These are phyloP conservation scores for Scomberomorus guttatus DNA, from an alignment of 2,797 vertebrate genomes.

Conservation along the genomic window DNA sequence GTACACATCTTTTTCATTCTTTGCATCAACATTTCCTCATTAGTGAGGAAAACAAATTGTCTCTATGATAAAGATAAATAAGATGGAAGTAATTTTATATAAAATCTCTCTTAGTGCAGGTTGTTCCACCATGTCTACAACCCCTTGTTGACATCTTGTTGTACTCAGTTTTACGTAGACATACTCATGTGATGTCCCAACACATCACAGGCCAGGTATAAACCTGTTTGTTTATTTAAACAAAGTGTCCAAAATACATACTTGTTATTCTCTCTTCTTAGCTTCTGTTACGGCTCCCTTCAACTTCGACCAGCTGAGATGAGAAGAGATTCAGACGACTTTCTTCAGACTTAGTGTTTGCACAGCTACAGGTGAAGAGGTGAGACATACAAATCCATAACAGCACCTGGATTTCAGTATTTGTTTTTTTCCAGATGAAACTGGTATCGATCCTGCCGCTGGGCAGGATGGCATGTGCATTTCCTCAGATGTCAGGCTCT, in stretches of 20 bases:
- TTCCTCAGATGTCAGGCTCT: neutral
- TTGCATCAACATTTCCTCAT: no score
- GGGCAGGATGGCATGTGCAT: neutral
- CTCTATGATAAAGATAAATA: neutral
- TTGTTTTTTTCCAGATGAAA: neutral
- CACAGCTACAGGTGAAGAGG: slow-evolving; percentile 1
- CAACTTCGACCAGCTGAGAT: neutral
- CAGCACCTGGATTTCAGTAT: neutral
- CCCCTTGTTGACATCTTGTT: no score
- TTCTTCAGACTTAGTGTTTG: slow-evolving; percentile 13
- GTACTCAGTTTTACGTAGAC: no score
- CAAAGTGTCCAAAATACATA: neutral
- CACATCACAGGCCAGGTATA: neutral
- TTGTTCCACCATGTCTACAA: neutral
- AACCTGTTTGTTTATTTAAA: neutral
- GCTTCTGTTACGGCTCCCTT: neutral
- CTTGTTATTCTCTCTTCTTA: neutral
- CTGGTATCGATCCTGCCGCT: neutral
- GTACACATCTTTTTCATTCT: no score
- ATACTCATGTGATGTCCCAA: neutral
- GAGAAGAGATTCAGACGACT: neutral
- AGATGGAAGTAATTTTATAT: neutral
- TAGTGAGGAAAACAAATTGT: neutral
- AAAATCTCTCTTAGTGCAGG: neutral
- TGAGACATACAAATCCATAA: slow-evolving; percentile 16